phyloP scores from a whole-genome alignment of 2,113 vertebrate genomes.

The Hippoglossus stenolepis region DNA sequence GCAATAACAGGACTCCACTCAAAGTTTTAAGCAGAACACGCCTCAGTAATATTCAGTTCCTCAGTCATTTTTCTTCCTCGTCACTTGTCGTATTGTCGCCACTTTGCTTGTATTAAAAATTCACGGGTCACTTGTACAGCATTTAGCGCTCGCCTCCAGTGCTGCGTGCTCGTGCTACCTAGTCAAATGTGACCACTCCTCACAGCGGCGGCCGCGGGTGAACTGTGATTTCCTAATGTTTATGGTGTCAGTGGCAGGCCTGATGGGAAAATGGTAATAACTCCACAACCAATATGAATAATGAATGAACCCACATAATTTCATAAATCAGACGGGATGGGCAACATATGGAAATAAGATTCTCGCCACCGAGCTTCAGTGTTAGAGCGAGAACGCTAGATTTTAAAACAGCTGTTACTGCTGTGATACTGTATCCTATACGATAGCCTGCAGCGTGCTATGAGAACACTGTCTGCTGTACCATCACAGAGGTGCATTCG shows the following conservation, averaged over 20 bases:
- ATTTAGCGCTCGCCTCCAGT: conserved; percentile 78
- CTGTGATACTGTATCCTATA: conserved; percentile 19
- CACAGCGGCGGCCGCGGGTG: conserved; percentile 71
- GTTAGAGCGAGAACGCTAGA: conserved; percentile 26
- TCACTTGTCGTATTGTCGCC: conserved; percentile 76
- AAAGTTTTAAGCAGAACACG: conserved; percentile 13
- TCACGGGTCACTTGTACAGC: conserved; percentile 79
- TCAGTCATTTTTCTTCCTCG: conserved; percentile 40
- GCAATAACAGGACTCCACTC: conserved; percentile 11
- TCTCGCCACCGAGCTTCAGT: conserved; percentile 48
- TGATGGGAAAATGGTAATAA: conserved; percentile 74
- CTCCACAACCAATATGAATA: conserved; percentile 74
- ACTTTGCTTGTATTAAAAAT: conserved; percentile 79
- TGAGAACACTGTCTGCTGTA: conserved; percentile 39
- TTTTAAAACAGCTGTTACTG: conserved; percentile 22
- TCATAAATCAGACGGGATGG: conserved; percentile 71
- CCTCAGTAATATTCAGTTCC: conserved; percentile 45
- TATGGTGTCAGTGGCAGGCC: conserved; percentile 76
- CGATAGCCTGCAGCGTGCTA: conserved; percentile 40
- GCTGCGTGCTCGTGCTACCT: conserved; percentile 66
- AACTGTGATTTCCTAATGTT: conserved; percentile 80
- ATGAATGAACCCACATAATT: conserved; percentile 79
- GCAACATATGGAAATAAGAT: conserved; percentile 73
- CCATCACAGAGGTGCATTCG: conserved; percentile 50
- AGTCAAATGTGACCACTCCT: conserved; percentile 82